phyloP scores from a whole-genome alignment of 2,113 vertebrate genomes.

The Nansenia antarctica region DNA sequence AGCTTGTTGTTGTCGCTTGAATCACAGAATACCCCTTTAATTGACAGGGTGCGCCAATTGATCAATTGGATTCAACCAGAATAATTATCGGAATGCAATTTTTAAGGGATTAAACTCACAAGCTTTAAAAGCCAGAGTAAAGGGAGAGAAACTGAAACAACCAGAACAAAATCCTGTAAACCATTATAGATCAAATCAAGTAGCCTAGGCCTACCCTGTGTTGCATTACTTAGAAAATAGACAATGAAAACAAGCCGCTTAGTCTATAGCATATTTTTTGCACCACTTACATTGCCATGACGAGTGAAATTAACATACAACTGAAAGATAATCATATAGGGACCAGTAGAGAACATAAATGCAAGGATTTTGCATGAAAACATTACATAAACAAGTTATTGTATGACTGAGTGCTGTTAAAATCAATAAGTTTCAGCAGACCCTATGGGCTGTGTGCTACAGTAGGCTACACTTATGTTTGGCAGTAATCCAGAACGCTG shows the following conservation, averaged over 20 bases:
- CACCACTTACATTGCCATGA: too few relatives aligned
- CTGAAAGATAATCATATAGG: too few relatives aligned
- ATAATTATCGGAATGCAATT: neutral
- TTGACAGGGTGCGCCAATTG: neutral
- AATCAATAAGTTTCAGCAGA: constrained; percentile 14
- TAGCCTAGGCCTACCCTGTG: too few relatives aligned
- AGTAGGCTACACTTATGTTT: constrained; percentile 55
- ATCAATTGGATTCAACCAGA: neutral
- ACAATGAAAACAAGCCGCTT: too few relatives aligned
- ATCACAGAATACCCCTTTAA: too few relatives aligned
- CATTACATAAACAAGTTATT: constrained; percentile 22
- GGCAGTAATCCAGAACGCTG: constrained; percentile 44
- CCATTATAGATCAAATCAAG: too few relatives aligned
- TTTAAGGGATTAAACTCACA: neutral
- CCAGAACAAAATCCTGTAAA: neutral
- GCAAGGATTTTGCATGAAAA: neutral
- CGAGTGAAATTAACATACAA: too few relatives aligned
- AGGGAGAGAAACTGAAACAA: too few relatives aligned
- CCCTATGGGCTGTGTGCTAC: constrained; percentile 33
- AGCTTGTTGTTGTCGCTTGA: too few relatives aligned
- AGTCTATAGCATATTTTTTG: too few relatives aligned
- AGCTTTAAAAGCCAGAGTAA: too few relatives aligned
- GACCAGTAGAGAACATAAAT: too few relatives aligned
- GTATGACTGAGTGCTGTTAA: constrained; percentile 7
- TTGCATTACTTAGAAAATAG: neutral